Evolutionary conservation across 2,888 invertebrate genomes (phyloP).

Genomic region (Ormyrus rosae): DNA sequence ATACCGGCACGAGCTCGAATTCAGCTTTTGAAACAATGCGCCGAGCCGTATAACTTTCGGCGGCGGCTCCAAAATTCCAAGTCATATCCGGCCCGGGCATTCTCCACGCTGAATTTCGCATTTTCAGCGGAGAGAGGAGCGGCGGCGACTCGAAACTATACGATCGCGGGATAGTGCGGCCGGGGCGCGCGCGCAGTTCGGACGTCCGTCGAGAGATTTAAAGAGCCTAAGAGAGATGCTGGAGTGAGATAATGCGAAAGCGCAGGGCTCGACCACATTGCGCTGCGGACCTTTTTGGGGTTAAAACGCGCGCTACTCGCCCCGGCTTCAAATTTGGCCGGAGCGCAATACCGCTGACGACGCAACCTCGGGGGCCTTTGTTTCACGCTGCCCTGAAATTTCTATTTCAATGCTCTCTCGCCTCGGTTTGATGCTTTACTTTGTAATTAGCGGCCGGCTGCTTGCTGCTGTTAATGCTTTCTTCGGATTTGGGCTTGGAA

Average conservation of each 20-base stretch:
- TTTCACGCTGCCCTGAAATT: neutral
- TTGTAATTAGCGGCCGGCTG: neutral
- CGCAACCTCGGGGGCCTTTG: neutral
- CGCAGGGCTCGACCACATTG: neutral
- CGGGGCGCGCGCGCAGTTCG: too few species aligned
- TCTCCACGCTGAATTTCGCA: slow-evolving; percentile 12
- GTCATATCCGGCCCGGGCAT: neutral
- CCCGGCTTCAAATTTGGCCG: neutral
- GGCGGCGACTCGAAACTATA: neutral
- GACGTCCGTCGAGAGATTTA: neutral
- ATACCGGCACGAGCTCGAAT: too few species aligned
- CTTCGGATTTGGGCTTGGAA: neutral
- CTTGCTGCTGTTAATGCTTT: neutral
- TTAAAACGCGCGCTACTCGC: neutral
- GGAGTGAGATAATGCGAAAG: slow-evolving; percentile 13
- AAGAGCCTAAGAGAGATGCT: slow-evolving; percentile 13
- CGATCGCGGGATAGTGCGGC: neutral
- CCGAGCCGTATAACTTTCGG: too few species aligned
- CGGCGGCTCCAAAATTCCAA: too few species aligned
- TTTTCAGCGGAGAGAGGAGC: too few species aligned
- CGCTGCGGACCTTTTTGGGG: neutral
- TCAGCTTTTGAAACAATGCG: too few species aligned
- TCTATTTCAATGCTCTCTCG: neutral
- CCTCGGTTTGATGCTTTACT: neutral
- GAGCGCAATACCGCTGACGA: neutral